Evolutionary conservation across 2,113 vertebrate genomes (phyloP), one percentile per base, ranked within the genome.

Genomic region (Toxotes chatareus): DNA sequence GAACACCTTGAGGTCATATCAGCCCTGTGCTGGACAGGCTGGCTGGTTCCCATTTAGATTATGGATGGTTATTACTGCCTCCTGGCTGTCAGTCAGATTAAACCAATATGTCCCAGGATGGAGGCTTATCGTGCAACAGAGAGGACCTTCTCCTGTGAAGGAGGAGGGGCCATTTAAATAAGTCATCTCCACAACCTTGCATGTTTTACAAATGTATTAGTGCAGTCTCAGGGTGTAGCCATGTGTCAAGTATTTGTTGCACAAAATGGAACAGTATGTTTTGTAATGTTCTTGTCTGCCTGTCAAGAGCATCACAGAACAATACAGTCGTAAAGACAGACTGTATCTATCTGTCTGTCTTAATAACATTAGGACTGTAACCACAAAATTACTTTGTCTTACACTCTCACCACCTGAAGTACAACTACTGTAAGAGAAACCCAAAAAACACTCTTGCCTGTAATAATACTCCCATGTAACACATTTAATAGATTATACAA

Each of bases 51-150:
- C 91, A 90, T 92, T 93, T 93, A 91, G 86, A 93, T 93, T 94
- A 91, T 89, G 88, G 92, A 91, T 90, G 89, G 91, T 93, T 93
- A 93, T 93, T 90, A 89, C 93, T 91, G 90, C 81, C 90, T 88
- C 64, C 85, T 72, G 89, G 92, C 94, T 92, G 91, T 92, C 92
- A 88, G 70, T 92, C 90, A 92, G 91, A 93, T 94, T 93, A 88
- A 88, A 93, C 90, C 93, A 92, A 92, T 92, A 89, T 90, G 87
- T 90, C 88, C 82, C 73, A 36, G 88, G 87, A 90, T 70, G 88
- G 86, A 80, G 69, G 65, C 77, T 92, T 91, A 91, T 93, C 90
- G 16, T 74, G 75, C 76, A 34, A 82, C 69, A 75, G 66, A 80
- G 73, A 86, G 73, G 68, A 91, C 83, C 80, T 89, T 87, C 86